Evolutionary conservation across 1,140 invertebrate species (phyloP), one percentile per base, ranked within the genome.

Genomic region (Sycophaga agraensis): DNA sequence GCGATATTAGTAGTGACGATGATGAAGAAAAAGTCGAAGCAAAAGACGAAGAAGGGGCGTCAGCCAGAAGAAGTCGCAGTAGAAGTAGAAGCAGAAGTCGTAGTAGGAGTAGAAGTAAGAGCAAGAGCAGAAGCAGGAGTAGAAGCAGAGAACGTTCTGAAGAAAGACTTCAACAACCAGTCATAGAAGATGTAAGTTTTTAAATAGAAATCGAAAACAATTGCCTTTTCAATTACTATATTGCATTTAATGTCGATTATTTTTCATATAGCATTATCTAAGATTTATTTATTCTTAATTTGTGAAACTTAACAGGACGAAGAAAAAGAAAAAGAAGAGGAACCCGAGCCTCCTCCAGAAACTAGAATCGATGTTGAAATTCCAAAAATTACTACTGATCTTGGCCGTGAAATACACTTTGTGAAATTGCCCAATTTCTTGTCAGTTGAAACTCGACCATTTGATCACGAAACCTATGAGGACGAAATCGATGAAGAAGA

Each of bases 401-500:
- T 98, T 2, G 96, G 95, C 34, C 89, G 88, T 63, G 92, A 96
- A 69, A 84, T 97, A 67, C 93, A 98, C 76, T 98, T 98, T 76
- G 94, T 99, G 0, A 96, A 97, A 78, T 72, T 96, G 37, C 94
- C 94, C 1, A 96, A 96, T 77, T 96, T 97, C 74, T 84, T 97
- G 65, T 94, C 92, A 0, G 92, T 95, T 3, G 92, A 95, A 73
- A 93, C 92, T 0, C 83, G 96, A 66, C 97, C 97, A 0, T 99
- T 98, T 76, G 96, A 99, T 78, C 86, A 89, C 1, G 89, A 91
- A 61, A 94, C 92, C 0, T 99, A 99, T 78, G 97, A 99, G 82
- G 97, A 99, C 83, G 97, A 99, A 83, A 95, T 99, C 67, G 97
- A 99, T 73, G 97, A 99, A 71, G 96, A 99, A 78, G 96, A 99